These are phyloP conservation scores for Connochaetes taurinus DNA, from an alignment of 2,113 vertebrate genomes.

Conservation along the genomic window DNA sequence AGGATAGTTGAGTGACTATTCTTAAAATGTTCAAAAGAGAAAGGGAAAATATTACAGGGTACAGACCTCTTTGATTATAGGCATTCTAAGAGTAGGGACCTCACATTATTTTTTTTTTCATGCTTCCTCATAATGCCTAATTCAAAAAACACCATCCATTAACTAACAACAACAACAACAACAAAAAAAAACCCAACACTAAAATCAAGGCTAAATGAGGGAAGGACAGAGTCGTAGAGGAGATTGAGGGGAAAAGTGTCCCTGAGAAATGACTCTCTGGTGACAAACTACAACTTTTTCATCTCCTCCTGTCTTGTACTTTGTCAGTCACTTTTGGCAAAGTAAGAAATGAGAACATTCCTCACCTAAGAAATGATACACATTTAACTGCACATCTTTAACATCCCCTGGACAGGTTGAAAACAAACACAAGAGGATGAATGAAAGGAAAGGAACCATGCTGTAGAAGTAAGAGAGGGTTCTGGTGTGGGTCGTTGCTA, in stretches of 20 bases:
- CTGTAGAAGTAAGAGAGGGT: constrained; percentile 46
- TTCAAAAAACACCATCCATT: background rate
- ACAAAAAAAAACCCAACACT: background rate
- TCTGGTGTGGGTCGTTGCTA: constrained; percentile 50
- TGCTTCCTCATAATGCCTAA: background rate
- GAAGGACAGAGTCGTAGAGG: background rate
- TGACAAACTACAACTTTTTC: background rate
- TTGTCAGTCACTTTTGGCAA: background rate
- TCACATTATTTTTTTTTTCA: background rate
- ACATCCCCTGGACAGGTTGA: background rate
- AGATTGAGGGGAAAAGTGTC: accelerated
- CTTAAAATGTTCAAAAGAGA: constrained; percentile 45
- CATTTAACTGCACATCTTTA: background rate
- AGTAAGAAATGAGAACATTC: background rate
- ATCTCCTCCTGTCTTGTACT: background rate
- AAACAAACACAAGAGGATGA: constrained; percentile 29
- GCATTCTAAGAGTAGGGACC: background rate
- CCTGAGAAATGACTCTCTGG: background rate
- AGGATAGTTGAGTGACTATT: background rate
- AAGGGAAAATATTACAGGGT: constrained; percentile 5
- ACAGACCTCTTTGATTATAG: background rate
- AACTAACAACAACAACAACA: background rate
- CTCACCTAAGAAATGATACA: background rate
- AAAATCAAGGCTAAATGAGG: background rate
- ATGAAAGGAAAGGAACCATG: background rate